Percentiles rank a stretch among this genome's conserved stretches.
These are phyloP conservation scores for Pelobates cultripes DNA, from an alignment of 2,797 vertebrate species.

Conservation along the genomic window DNA sequence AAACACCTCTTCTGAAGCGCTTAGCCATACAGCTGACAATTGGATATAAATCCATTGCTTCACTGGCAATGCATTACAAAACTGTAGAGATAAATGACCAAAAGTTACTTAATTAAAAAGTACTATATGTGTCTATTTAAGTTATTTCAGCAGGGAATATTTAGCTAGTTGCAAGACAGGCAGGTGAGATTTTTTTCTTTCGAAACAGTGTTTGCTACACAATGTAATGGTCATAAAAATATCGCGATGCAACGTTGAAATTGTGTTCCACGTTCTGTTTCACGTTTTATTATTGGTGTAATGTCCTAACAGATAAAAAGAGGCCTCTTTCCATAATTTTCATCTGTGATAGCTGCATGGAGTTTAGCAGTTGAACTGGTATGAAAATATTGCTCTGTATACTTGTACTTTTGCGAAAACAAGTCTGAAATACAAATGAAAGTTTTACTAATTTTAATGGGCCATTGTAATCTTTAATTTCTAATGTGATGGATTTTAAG, in stretches of 20 bases:
- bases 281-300: conserved; percentile 27
- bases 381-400: conserved; percentile 65
- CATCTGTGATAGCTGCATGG: conserved; percentile 67
- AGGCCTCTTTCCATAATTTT: conserved; percentile 24
- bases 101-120: neutral
- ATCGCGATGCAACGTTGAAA: conserved; percentile 8
- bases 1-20: too few relatives aligned
- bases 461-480: conserved; percentile 70
- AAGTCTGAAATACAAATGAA: conserved; percentile 63
- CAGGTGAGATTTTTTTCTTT: neutral
- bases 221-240: conserved; percentile 11
- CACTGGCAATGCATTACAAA: neutral
- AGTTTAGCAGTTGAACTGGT: conserved; percentile 65
- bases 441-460: conserved; percentile 66
- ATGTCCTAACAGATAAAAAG: neutral
- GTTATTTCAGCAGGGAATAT: neutral
- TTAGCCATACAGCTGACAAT: neutral
- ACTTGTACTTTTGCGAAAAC: conserved; percentile 61
- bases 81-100: neutral
- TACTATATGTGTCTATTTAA: neutral
- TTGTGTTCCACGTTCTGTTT: conserved; percentile 11
- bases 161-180: neutral
- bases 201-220: neutral
- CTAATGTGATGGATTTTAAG: conserved; percentile 57
- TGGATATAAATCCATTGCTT: neutral